Conservation (phyloP, 1,140 invertebrate species). For the Cydia amplana region DNA sequence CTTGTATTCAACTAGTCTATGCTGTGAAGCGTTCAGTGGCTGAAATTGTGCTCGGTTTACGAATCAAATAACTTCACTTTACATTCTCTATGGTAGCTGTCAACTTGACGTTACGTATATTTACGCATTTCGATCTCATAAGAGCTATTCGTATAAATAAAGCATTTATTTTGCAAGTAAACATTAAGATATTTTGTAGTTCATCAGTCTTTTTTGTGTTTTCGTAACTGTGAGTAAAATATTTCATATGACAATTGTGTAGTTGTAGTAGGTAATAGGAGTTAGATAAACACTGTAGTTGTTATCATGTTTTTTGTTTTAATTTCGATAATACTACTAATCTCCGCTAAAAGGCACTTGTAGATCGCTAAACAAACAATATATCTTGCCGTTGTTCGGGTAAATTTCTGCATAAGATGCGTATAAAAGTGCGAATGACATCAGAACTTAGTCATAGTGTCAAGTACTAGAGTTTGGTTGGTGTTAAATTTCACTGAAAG, state of each 20-base stretch:
- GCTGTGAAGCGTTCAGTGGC: background rate
- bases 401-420: conserved; percentile 30
- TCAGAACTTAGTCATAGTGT: conserved; percentile 55
- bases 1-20: background rate
- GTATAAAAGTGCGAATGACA: conserved; percentile 48
- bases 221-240: conserved; percentile 25
- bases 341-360: conserved; percentile 14
- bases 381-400: conserved; percentile 18
- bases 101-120: conserved; percentile 26
- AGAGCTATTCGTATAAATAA: conserved; percentile 6
- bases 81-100: conserved; percentile 12
- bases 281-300: conserved; percentile 28
- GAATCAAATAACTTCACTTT: background rate
- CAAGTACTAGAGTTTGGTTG: conserved; percentile 33
- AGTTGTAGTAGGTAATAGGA: background rate
- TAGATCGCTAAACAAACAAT: conserved; percentile 23
- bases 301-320: conserved; percentile 32
- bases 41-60: background rate
- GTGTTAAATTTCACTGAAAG: conserved; percentile 21
- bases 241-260: background rate
- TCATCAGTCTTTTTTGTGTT: background rate
- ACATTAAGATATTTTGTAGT: conserved; percentile 3
- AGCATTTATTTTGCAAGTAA: conserved; percentile 17
- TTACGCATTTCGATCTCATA: conserved; percentile 30
- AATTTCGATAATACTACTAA: conserved; percentile 26